Conservation (phyloP, 2,113 vertebrate species). For the Vicugna pacos region DNA sequence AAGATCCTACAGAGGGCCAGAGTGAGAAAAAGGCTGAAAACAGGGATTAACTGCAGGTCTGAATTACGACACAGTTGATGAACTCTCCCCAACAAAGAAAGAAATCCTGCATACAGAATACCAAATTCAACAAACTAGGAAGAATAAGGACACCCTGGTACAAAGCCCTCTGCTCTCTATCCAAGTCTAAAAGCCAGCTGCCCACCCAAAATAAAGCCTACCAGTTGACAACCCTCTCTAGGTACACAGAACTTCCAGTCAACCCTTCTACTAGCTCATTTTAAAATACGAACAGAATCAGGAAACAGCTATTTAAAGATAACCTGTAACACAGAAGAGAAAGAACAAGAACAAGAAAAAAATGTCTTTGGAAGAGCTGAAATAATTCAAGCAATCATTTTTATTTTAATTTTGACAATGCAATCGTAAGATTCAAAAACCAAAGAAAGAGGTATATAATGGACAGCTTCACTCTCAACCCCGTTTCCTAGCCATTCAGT, state of each 20-base stretch:
- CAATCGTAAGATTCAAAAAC: constrained; percentile 19
- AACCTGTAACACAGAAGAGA: constrained; percentile 45
- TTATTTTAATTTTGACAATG: constrained; percentile 16
- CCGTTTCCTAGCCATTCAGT: constrained; percentile 37
- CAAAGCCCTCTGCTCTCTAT: constrained; percentile 30
- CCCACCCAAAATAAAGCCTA: constrained; percentile 15
- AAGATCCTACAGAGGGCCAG: neutral
- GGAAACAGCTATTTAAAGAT: neutral
- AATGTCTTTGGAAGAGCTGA: neutral
- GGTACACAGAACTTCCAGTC: neutral
- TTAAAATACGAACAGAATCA: constrained; percentile 1
- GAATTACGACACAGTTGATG: neutral
- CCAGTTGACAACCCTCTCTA: neutral
- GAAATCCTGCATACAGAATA: neutral
- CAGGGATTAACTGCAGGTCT: constrained; percentile 2
- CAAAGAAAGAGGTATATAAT: constrained; percentile 35
- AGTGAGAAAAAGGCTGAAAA: constrained; percentile 3
- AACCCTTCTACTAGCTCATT: constrained; percentile 16
- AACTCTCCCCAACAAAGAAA: neutral
- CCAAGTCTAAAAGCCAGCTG: neutral
- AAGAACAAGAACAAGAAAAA: constrained; percentile 23
- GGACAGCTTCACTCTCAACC: neutral
- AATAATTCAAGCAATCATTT: constrained; percentile 54
- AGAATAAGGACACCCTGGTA: neutral
- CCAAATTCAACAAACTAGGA: neutral